Evolutionary conservation across 2,888 invertebrate species (phyloP), one percentile per base, ranked within the genome.

Genomic region (Macaria notata): DNA sequence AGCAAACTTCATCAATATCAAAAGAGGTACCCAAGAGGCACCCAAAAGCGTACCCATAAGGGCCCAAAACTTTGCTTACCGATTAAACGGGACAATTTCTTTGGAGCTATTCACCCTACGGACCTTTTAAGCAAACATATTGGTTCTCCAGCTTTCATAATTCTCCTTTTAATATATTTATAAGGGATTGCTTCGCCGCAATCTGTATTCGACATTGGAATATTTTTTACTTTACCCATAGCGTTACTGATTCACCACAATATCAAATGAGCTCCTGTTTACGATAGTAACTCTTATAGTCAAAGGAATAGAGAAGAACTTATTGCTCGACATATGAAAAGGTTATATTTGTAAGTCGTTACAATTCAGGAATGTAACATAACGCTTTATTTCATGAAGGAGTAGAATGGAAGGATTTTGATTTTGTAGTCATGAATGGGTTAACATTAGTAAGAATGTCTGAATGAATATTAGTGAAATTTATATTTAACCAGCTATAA

Each of bases 151-250:
- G 69, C 70, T 71, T 71, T 76, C 76, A 78, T 82, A 80, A 81
- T 80, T 79, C 70, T 76, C 71, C 72, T 75, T 81, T 81, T 80
- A 81, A 82, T 82, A 79, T 79, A 81, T 83, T 81, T 83, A 81
- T 81, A 80, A 79, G 75, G 77, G 75, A 78, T 79, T 69, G 73
- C 69, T 63, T 70, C 69, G 62, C 74, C 72, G 73, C 79, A 81
- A 80, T 81, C 78, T 79, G 78, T 81, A 80, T 76, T 71, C 76
- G 72, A 81, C 78, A 80, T 80, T 79, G 80, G 77, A 77, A 78
- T 78, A 78, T 80, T 79, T 81, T 80, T 79, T 77, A 76, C 74
- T 76, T 74, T 74, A 76, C 73, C 72, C 72, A 69, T 59, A 60
- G 65, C 71, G 70, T 68, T 72, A 65, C 60, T 56, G 62, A 65